Conservation (phyloP, 2,888 invertebrate species). For the Eupithecia insigniata region DNA sequence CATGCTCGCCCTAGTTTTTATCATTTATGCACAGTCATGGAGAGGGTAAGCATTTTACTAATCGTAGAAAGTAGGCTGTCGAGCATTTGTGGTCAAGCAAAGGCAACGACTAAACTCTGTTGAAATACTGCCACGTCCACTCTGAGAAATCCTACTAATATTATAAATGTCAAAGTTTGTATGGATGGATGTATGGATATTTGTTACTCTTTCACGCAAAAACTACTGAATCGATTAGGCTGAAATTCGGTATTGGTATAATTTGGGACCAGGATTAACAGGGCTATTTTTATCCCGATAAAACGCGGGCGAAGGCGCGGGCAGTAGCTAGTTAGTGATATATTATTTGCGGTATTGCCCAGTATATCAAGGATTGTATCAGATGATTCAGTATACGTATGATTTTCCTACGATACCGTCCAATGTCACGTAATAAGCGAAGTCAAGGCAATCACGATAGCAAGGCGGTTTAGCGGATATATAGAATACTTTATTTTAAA, state of each 20-base stretch:
- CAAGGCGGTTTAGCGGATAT: neutral
- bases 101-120: neutral
- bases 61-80: neutral
- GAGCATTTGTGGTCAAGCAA: neutral
- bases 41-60: neutral
- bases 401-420: neutral
- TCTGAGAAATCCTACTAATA: too few species aligned
- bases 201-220: too few species aligned
- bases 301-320: too few species aligned
- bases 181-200: too few species aligned
- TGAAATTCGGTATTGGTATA: too few species aligned
- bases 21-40: neutral
- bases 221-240: too few species aligned
- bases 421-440: constrained; percentile 5
- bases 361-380: constrained; percentile 1
- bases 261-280: too few species aligned
- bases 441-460: neutral
- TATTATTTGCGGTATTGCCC: neutral
- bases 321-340: too few species aligned
- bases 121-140: neutral
- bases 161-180: too few species aligned
- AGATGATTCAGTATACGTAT: constrained; percentile 6
- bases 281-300: too few species aligned
- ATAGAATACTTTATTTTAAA: neutral
- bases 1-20: neutral